Evolutionary conservation across 2,888 invertebrate genomes (phyloP), one percentile per base, ranked within the genome.

Genomic region (Pristionchus arcanus): DNA sequence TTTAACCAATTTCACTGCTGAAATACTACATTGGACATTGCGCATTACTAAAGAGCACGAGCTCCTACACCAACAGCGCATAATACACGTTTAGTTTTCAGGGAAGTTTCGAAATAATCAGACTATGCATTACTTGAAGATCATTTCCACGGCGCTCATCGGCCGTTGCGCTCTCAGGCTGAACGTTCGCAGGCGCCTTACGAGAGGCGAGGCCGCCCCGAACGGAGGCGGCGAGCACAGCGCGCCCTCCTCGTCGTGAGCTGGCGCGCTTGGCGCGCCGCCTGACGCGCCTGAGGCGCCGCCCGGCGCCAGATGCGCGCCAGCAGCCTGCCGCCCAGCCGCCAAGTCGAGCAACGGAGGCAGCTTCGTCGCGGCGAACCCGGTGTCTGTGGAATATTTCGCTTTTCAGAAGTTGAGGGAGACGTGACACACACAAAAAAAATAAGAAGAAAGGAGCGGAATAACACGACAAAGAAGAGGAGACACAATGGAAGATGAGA

Each of bases 211-310:
- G 0, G 89, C 89, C 28, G 89, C 89, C 5, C 81, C 89, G 49
- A 81, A 81, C 28, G 89, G 89, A 28, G 89, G 89, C 13, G 89
- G 81, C 42, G 89, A 89, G 42, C 81, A 89, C 19, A 89, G n/a
- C 31, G 55, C 81, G 37, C 59, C 87, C 42, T 87, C 87, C 55
- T 74, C 87, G 37, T 88, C 74, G 55, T 42, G 53, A 1, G 71
- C 49, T 16, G 86, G 49, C 37, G 77, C 77, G 77, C 37, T 31
- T 71, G 77, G 25, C 25, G 77, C 42, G 77, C 42, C 42, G 77
- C 15, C 34, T 74, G 74, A 34, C 74, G 34, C 34, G 21, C 74
- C 74, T 3, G 63, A n/a, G 16, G 77, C 77, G 77, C 77, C 34
- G 34, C 19, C 77, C 77, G 49, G 74, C 42, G 42, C 34, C 25